Evolutionary conservation across 2,113 vertebrate species (phyloP).

Genomic region (Grallaria varia): DNA sequence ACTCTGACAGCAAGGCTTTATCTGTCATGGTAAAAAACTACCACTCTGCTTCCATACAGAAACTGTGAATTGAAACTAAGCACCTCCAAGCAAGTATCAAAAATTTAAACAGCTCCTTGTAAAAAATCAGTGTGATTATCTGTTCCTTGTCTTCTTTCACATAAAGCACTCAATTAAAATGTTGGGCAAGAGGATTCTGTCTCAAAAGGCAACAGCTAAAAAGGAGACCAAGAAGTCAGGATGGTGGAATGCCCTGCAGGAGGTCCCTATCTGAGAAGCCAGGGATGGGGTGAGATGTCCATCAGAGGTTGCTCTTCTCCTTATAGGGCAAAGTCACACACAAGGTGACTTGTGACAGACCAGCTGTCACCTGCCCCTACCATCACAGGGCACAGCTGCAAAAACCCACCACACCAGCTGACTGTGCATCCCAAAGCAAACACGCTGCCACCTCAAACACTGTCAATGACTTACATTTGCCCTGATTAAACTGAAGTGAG

Average conservation of each 20-base stretch:
- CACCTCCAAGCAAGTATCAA: not conserved
- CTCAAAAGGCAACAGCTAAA: not conserved
- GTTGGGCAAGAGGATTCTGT: not conserved
- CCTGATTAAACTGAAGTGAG: not conserved
- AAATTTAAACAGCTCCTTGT: not conserved
- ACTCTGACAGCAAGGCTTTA: accelerated
- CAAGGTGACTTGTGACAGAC: not conserved
- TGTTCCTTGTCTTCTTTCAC: not conserved
- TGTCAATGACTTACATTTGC: not conserved
- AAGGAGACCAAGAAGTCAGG: not conserved
- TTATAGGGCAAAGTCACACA: not conserved
- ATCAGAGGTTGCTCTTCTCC: not conserved
- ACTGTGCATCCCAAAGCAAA: not conserved
- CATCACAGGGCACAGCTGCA: not conserved
- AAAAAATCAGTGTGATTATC: not conserved
- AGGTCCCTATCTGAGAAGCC: not conserved
- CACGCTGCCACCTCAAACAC: accelerated
- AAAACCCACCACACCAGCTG: accelerated
- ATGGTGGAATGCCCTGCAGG: not conserved
- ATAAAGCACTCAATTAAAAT: not conserved
- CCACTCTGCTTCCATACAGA: not conserved
- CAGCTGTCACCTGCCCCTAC: not conserved
- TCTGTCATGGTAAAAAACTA: not conserved
- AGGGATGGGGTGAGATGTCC: accelerated
- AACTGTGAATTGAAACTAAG: not conserved